Percentiles rank a stretch among this genome's conserved stretches.
These are phyloP conservation scores for Dorcus hopei DNA, from an alignment of 2,888 invertebrate genomes.

Conservation along the genomic window DNA sequence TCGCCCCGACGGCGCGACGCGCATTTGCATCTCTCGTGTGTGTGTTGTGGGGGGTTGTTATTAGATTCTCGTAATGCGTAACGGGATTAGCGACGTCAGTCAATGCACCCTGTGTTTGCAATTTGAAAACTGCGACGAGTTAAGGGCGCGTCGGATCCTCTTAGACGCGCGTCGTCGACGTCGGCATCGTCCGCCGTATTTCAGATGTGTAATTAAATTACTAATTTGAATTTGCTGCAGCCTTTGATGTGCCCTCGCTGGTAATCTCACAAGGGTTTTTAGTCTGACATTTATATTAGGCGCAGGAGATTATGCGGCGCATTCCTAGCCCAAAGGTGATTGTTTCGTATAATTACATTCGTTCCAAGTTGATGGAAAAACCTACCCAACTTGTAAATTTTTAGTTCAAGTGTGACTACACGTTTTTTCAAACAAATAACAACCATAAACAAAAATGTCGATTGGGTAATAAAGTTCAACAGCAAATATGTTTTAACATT, in stretches of 20 bases:
- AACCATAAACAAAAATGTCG: too few relatives aligned
- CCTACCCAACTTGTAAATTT: too few relatives aligned
- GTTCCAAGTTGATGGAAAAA: neutral
- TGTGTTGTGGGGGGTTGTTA: conserved; percentile 25
- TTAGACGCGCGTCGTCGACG: neutral
- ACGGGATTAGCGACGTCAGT: conserved; percentile 42
- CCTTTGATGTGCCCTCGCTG: conserved; percentile 28
- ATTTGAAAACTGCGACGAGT: conserved; percentile 37
- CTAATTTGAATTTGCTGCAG: conserved; percentile 24
- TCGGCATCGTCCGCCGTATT: conserved; percentile 3
- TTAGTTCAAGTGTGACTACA: too few relatives aligned
- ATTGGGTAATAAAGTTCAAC: too few relatives aligned
- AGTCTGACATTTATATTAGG: conserved; percentile 15
- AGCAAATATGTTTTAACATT: too few relatives aligned
- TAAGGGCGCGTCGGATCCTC: conserved; percentile 15
- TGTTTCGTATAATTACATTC: conserved; percentile 11
- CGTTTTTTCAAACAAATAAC: too few relatives aligned
- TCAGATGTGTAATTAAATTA: conserved; percentile 33
- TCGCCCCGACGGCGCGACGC: neutral
- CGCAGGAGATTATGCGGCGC: conserved; percentile 11
- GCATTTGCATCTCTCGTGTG: neutral
- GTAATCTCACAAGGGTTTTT: conserved; percentile 3
- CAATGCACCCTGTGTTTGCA: conserved; percentile 38
- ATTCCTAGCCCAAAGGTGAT: conserved; percentile 1
- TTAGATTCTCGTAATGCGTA: conserved; percentile 38